Evolutionary conservation across 2,113 vertebrate genomes (phyloP), one percentile per base, ranked within the genome.

Genomic region (Leptodactylus fuscus): DNA sequence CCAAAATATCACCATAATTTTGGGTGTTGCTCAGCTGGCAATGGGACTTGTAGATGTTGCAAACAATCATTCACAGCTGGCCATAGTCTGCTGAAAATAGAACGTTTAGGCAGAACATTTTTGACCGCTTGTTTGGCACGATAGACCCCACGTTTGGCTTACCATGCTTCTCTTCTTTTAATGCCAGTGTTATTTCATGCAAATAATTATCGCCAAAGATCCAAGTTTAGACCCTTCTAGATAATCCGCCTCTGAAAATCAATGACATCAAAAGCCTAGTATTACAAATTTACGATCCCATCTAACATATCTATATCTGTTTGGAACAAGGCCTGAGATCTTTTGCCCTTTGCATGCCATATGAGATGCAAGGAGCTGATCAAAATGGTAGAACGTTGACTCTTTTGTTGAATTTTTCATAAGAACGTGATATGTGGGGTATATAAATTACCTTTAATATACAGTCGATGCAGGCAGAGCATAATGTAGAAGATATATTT

Each of bases 361-460:
- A 69, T 36, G 65, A 69, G 65, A 8, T 8, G 32, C 65, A 20
- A 65, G 62, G 15, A 18, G 62, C 62, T 34, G 15, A 67, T 67
- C 29, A 67, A 67, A 67, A 69, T 22, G 34, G 65, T 1, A 9
- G 32, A 69, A 38, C 0, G 11, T 69, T 69, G 18, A 20, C 32
- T 20, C 10, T 69, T 38, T 38, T 69, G 32, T 38, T 69, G 32
- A 69, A 38, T 69, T 69, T 69, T 69, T 69, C 9, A 69, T 69
- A 20, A 69, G 65, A 16, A 10, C 16, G 22, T 69, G 32, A 69
- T 36, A 36, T 69, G 65, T 10, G 34, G 15, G 9, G 34, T 38
- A 69, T 69, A 38, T 69, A 38, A 69, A 69, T 69, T 36, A 38
- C 38, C 65, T 36, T 36, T 69, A 38, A 34, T 67, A 1, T 67